Evolutionary conservation across 1,140 invertebrate genomes (phyloP).

Genomic region (Harpegnathos saltator): DNA sequence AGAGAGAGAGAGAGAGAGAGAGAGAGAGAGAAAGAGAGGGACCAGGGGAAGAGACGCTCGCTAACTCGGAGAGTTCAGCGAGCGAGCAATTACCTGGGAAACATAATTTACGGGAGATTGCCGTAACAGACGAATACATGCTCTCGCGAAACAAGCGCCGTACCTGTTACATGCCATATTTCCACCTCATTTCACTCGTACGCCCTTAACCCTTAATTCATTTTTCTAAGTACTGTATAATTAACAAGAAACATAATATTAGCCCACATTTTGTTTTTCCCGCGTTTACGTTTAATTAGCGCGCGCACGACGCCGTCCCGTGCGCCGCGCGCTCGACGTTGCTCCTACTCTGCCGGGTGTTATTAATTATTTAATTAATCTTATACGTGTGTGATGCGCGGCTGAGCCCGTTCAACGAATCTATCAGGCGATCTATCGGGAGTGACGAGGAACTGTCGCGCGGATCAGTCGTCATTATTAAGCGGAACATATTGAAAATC

Average conservation of each 20-base stretch:
- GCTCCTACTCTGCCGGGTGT: constrained; percentile 34
- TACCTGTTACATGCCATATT: constrained; percentile 71
- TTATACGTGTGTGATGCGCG: constrained; percentile 27
- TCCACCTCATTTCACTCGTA: constrained; percentile 54
- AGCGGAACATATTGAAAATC: constrained; percentile 81
- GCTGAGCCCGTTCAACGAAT: constrained; percentile 33
- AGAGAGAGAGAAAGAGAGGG: no score
- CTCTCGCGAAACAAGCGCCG: constrained; percentile 51
- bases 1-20: no score
- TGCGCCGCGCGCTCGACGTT: constrained; percentile 29
- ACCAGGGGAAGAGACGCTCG: no score
- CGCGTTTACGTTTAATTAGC: constrained; percentile 59
- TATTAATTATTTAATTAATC: constrained; percentile 60
- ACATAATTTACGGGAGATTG: constrained; percentile 77
- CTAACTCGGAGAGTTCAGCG: constrained; percentile 70
- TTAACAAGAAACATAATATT: constrained; percentile 43
- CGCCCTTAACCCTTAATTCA: constrained; percentile 51
- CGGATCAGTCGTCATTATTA: background rate
- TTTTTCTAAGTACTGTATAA: constrained; percentile 53
- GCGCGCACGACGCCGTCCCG: constrained; percentile 6
- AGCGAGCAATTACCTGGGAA: constrained; percentile 79
- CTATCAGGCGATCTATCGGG: constrained; percentile 14
- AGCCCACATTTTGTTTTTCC: constrained; percentile 52
- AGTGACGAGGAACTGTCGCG: constrained; percentile 4
- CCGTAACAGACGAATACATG: constrained; percentile 63